Evolutionary conservation across 2,888 invertebrate genomes (phyloP), one percentile per base, ranked within the genome.

Genomic region (Nephrotoma flavescens): DNA sequence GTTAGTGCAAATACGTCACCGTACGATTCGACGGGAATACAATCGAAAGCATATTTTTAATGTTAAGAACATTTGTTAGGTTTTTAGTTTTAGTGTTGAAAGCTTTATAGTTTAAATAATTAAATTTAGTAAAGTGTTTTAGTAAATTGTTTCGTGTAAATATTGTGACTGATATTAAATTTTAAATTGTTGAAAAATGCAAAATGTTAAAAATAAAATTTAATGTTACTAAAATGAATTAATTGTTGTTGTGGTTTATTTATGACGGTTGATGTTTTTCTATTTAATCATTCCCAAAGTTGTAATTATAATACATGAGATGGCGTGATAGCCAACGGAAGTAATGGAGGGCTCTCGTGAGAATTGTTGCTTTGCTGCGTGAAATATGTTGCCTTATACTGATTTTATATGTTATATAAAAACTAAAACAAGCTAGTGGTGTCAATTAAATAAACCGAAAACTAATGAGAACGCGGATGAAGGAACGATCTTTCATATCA

Each of bases 141-240:
- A 84, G 83, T 86, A 44, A 84, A 71, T 86, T 83, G 19, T 42
- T 71, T 31, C 9, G 11, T 71, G 71, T 71, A 71, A 71, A 71
- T 71, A 71, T 71, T 44, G 86, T 19, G 71, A 86, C 87, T 86
- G 86, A 86, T 47, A 41, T 71, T 86, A n/a, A 47, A 86, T 83
- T 86, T 84, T 71, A 87, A 86, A 86, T 42, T 71, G 52, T 71
- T 87, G 52, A n/a, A 44, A 85, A 85, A 42, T 5, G 71, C 12
- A 42, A 45, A 42, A n/a, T 85, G 42, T 85, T 44, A 9, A 85
- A 15, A 19, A 44, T 44, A 85, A 44, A 85, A 85, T 9, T 31
- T 31, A 7, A 71, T 71, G 31, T 71, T 71, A 52, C 52, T 71
- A 31, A 57, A 57, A 57, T 57, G 15, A 57, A 19, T 6, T 1